phyloP scores from a whole-genome alignment of 2,113 vertebrate species.

The Heterochromis multidens region DNA sequence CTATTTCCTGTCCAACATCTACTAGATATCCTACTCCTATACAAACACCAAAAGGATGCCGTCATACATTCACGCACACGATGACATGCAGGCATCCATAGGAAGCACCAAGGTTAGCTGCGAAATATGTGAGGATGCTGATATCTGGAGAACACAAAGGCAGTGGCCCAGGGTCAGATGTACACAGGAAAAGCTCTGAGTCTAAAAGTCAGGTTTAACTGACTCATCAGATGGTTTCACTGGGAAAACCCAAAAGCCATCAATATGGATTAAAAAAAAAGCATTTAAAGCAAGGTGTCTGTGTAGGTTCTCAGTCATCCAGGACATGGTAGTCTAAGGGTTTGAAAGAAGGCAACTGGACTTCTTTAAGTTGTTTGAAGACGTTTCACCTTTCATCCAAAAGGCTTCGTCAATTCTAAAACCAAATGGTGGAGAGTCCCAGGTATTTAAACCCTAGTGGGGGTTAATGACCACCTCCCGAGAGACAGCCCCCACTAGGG shows the following conservation, averaged over 20 bases:
- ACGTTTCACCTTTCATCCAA: too few species aligned
- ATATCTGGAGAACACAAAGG: slow-evolving; percentile 25
- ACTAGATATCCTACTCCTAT: background rate
- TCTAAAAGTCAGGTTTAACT: slow-evolving; percentile 19
- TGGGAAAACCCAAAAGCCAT: slow-evolving; percentile 15
- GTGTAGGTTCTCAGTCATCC: too few species aligned
- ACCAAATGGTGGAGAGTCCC: too few species aligned
- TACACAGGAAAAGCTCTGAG: slow-evolving; percentile 26
- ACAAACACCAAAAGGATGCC: background rate
- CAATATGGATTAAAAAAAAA: slow-evolving; percentile 12
- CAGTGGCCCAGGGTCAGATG: slow-evolving; percentile 20
- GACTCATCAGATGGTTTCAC: slow-evolving; percentile 38
- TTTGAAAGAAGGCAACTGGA: too few species aligned
- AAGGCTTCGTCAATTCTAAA: too few species aligned
- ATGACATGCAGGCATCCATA: background rate
- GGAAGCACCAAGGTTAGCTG: slow-evolving; percentile 2
- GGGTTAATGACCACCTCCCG: too few species aligned
- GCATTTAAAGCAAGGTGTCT: fast-evolving
- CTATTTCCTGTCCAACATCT: slow-evolving; percentile 4
- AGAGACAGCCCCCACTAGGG: too few species aligned
- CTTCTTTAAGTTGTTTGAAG: too few species aligned
- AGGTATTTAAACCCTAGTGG: too few species aligned
- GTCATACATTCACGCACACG: background rate
- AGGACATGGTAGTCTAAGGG: too few species aligned
- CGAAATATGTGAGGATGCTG: slow-evolving; percentile 1